Conservation (phyloP, 2,888 invertebrate species). For the Axea sp. region DNA sequence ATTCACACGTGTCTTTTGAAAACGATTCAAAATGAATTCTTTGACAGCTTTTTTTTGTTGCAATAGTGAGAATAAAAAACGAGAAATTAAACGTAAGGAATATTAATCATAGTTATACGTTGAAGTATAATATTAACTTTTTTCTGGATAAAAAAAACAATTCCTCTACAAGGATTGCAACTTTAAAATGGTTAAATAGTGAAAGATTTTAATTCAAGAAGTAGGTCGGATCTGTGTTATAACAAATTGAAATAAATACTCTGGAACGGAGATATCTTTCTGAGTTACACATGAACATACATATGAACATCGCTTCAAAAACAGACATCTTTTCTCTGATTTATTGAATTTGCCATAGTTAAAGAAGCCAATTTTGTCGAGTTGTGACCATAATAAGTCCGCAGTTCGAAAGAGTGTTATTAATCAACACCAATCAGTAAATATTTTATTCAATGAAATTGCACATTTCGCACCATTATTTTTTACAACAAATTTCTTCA, state of each 20-base stretch:
- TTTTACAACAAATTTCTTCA: too few relatives aligned
- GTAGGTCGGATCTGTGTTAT: slow-evolving; percentile 39
- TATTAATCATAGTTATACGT: too few relatives aligned
- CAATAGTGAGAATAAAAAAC: too few relatives aligned
- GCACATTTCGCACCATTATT: too few relatives aligned
- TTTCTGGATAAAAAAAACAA: slow-evolving; percentile 28
- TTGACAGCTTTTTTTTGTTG: too few relatives aligned
- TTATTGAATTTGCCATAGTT: slow-evolving; percentile 25
- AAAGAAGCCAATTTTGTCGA: slow-evolving; percentile 21
- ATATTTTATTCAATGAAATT: too few relatives aligned
- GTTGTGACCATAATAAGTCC: too few relatives aligned
- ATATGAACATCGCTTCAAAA: slow-evolving; percentile 15
- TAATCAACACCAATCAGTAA: too few relatives aligned
- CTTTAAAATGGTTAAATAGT: slow-evolving; percentile 31
- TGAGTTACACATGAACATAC: background rate
- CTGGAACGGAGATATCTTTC: slow-evolving; percentile 44
- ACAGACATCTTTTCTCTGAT: slow-evolving; percentile 40
- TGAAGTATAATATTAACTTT: slow-evolving; percentile 11
- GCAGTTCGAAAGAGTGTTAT: too few relatives aligned
- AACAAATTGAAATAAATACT: slow-evolving; percentile 54
- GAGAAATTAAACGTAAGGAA: too few relatives aligned
- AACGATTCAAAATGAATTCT: too few relatives aligned
- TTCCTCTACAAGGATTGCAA: slow-evolving; percentile 26
- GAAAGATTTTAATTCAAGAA: slow-evolving; percentile 32
- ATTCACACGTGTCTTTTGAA: too few relatives aligned